Conservation (phyloP, 2,797 vertebrate species). For the Mallotus villosus region DNA sequence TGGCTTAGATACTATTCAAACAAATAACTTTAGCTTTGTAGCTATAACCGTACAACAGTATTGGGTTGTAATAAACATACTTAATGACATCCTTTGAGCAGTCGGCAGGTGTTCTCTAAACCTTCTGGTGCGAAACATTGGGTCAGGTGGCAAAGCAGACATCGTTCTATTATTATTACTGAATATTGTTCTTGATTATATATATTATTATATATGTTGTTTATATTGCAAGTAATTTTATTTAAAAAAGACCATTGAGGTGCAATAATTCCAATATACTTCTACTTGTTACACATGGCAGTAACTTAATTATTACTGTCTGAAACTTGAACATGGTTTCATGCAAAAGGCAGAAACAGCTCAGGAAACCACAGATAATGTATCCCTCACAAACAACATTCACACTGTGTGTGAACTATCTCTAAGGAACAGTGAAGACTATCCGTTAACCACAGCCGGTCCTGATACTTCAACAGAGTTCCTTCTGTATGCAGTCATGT, state of each 20-base stretch:
- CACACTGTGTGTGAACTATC: slow-evolving; percentile 34
- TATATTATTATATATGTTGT: too few species aligned
- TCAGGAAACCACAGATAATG: slow-evolving; percentile 58
- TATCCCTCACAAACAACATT: slow-evolving; percentile 49
- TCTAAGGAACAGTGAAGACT: slow-evolving; percentile 36
- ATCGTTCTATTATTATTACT: too few species aligned
- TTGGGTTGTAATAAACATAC: neutral
- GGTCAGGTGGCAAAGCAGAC: too few species aligned
- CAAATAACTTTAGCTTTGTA: too few species aligned
- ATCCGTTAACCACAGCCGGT: slow-evolving; percentile 54
- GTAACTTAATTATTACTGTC: too few species aligned
- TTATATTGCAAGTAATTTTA: too few species aligned
- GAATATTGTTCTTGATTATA: neutral
- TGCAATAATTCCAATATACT: too few species aligned
- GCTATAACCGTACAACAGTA: too few species aligned
- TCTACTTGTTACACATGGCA: too few species aligned
- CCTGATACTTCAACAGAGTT: slow-evolving; percentile 26
- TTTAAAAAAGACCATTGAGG: too few species aligned
- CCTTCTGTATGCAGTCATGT: slow-evolving; percentile 33
- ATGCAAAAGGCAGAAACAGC: slow-evolving; percentile 21
- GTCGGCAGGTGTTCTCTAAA: neutral
- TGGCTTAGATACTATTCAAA: too few species aligned
- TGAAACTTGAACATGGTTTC: too few species aligned
- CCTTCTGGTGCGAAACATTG: neutral
- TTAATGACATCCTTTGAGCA: slow-evolving; percentile 5